A percentile compares a stretch with the other conserved stretches of the same genome.
These are phyloP conservation scores for Gambelia wislizenii DNA, from an alignment of 2,797 vertebrate species.

Conservation along the genomic window DNA sequence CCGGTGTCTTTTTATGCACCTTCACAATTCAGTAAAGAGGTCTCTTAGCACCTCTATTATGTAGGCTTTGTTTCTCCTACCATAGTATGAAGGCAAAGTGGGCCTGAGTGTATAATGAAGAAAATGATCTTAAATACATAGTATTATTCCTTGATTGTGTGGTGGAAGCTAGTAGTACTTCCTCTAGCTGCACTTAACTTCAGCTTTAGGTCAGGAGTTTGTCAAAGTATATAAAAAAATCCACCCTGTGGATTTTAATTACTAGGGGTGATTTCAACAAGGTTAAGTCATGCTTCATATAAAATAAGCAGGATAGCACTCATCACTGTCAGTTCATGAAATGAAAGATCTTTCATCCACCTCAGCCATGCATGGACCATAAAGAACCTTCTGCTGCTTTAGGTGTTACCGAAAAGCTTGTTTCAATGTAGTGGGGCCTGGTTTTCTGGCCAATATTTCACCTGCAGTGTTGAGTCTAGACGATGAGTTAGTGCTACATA, in stretches of 20 bases:
- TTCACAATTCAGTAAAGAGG: no score
- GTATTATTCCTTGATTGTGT: not conserved
- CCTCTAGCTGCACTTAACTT: not conserved
- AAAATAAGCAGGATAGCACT: not conserved
- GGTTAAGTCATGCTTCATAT: constrained; percentile 1
- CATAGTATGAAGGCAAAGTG: not conserved
- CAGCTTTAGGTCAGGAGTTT: not conserved
- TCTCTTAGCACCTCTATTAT: no score
- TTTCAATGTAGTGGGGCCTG: not conserved
- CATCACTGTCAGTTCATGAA: not conserved
- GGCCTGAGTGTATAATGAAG: not conserved
- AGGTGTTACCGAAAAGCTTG: constrained; percentile 6
- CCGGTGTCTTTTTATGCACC: no score
- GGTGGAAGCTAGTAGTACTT: not conserved
- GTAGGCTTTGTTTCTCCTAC: not conserved
- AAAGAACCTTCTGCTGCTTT: constrained; percentile 11
- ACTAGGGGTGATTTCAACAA: not conserved
- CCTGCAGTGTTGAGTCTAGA: no score
- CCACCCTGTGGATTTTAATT: constrained; percentile 10
- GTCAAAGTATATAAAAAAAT: constrained; percentile 3
- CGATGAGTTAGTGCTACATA: not conserved
- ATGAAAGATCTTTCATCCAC: not conserved
- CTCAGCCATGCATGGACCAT: not conserved
- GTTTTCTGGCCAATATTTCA: not conserved
- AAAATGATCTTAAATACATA: not conserved